Conservation (phyloP, 2,888 invertebrate species). For the Tholera decimalis region DNA sequence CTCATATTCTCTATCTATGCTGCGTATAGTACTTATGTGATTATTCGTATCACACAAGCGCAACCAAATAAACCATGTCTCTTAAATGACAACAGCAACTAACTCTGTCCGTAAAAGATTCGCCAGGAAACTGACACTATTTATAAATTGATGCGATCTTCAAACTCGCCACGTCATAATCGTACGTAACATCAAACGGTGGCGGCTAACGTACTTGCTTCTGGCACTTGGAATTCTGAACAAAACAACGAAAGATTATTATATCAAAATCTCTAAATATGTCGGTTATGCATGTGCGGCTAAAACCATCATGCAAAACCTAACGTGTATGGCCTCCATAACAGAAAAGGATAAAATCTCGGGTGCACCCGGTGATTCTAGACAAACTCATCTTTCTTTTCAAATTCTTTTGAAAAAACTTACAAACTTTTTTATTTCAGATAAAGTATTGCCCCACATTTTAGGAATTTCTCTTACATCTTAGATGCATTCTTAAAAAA, state of each 20-base stretch:
- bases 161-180: constrained; percentile 54
- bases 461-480: too few species aligned
- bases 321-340: too few species aligned
- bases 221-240: constrained; percentile 15
- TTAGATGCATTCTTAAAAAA: too few species aligned
- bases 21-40: neutral
- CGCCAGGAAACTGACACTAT: constrained; percentile 57
- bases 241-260: constrained; percentile 13
- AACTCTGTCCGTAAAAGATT: constrained; percentile 42
- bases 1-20: neutral
- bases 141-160: constrained; percentile 59
- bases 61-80: constrained; percentile 12
- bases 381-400: neutral
- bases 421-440: neutral
- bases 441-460: too few species aligned
- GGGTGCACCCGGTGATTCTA: neutral
- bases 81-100: constrained; percentile 4
- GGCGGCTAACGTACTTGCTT: constrained; percentile 32
- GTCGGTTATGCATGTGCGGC: too few species aligned
- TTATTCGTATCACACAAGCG: constrained; percentile 6
- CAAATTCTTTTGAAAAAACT: neutral
- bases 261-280: constrained; percentile 6
- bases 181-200: constrained; percentile 56
- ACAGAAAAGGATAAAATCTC: neutral
- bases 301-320: too few species aligned